Evolutionary conservation across 2,888 invertebrate genomes (phyloP), one percentile per base, ranked within the genome.

Genomic region (Oscheius sp.): DNA sequence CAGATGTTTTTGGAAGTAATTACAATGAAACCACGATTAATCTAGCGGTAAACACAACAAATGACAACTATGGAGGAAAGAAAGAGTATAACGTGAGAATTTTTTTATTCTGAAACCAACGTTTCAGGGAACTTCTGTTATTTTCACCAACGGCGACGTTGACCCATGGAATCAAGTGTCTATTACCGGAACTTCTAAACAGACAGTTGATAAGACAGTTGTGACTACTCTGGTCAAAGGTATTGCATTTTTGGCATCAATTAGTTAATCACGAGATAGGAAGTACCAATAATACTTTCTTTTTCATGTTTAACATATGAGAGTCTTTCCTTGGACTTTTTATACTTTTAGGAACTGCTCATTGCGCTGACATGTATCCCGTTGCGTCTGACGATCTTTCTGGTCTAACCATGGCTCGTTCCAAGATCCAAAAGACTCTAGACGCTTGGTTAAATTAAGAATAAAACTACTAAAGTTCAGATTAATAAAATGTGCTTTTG

Each of bases 1-100:
- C 72, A 9, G 72, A 59, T 45, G 75, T 78, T 56, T 80, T 75
- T 44, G 80, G 77, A 22, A 47, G 32, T 6, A 49, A 33, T 1
- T 71, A 70, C 61, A 73, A 67, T 41, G 61, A 41, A 30, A 50
- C 36, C 8, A 36, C 36, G 8, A 36, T 36, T 36, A 14, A 36
- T 36, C 8, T 36, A 9, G 36, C 36, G 14, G 14, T 14, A 36
- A 36, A 36, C 36, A 9, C 36, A 8, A 36, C 36, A 36, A 36
- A 36, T 14, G 36, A 9, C 36, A 9, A 36, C 14, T 36, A 36
- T 36, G 36, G 36, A 36, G 36, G 36, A 36, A 14, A 8, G 14
- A 36, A 8, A 9, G 14, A 36, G 8, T 36, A 9, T 36, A 14
- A 8, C 8, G 36, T 36, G 14, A 14, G 8, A 9, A 9, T 14